phyloP scores from a whole-genome alignment of 2,797 vertebrate genomes.

The Cuniculus paca region DNA sequence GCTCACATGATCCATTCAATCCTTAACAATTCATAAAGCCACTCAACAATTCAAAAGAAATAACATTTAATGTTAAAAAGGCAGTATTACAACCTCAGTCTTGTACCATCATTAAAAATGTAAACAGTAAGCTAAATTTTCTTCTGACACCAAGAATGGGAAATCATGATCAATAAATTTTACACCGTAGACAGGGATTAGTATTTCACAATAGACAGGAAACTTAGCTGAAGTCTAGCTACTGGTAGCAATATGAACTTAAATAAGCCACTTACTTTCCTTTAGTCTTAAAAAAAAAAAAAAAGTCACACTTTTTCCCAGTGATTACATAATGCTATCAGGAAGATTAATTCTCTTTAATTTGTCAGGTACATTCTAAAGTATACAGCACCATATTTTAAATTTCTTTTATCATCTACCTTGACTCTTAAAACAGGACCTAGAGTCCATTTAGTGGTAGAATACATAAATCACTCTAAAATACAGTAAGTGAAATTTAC shows the following conservation, averaged over 20 bases:
- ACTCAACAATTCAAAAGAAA: background rate
- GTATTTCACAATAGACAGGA: background rate
- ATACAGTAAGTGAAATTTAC: background rate
- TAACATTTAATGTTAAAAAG: background rate
- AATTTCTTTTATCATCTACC: background rate
- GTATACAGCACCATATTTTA: background rate
- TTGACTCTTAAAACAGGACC: background rate
- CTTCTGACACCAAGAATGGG: background rate
- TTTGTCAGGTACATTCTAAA: background rate
- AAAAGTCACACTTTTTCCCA: constrained; percentile 11
- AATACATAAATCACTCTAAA: background rate
- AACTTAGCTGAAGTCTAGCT: background rate
- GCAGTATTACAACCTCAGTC: background rate
- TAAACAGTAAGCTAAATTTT: background rate
- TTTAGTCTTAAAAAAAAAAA: constrained; percentile 14
- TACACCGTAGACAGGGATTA: background rate
- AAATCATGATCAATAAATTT: background rate
- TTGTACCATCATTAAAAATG: background rate
- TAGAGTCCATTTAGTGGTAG: background rate
- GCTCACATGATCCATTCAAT: background rate
- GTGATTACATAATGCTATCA: background rate
- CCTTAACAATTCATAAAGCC: constrained; percentile 12
- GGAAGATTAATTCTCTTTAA: background rate
- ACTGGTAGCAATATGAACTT: background rate
- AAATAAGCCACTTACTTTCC: background rate